These are phyloP conservation scores for Hystrix cristata DNA, from an alignment of 2,113 vertebrate species.

Conservation along the genomic window DNA sequence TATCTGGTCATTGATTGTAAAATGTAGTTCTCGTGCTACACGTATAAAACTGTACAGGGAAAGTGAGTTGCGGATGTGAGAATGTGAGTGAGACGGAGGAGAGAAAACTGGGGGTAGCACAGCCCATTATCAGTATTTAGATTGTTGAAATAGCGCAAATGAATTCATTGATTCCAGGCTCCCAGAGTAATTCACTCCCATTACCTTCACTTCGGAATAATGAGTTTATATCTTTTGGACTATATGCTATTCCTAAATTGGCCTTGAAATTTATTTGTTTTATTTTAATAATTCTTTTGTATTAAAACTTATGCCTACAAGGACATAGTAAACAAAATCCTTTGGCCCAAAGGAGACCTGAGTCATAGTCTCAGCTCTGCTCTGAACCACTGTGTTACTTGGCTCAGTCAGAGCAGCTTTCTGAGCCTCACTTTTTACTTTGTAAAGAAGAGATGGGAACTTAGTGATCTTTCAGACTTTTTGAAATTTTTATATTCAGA, in stretches of 20 bases:
- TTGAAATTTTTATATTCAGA: neutral
- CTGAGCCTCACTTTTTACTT: neutral
- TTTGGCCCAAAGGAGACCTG: constrained; percentile 22
- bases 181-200: constrained; percentile 16
- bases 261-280: constrained; percentile 41
- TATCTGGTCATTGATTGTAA: neutral
- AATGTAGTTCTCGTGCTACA: neutral
- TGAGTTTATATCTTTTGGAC: constrained; percentile 45
- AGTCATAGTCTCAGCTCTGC: neutral
- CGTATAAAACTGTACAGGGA: constrained; percentile 16
- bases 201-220: constrained; percentile 45
- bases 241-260: constrained; percentile 8
- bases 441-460: neutral
- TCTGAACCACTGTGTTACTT: neutral
- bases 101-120: neutral
- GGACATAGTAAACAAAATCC: constrained; percentile 38
- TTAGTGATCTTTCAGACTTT: constrained; percentile 11
- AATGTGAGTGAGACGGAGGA: neutral
- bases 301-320: neutral
- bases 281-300: constrained; percentile 15
- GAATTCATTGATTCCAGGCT: neutral
- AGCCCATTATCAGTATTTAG: neutral
- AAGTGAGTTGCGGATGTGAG: neutral
- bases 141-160: neutral
- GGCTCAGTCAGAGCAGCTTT: neutral